Base-by-base conservation (phyloP, 1,140 invertebrate species). In the Apocrypta bakeri region DNA sequence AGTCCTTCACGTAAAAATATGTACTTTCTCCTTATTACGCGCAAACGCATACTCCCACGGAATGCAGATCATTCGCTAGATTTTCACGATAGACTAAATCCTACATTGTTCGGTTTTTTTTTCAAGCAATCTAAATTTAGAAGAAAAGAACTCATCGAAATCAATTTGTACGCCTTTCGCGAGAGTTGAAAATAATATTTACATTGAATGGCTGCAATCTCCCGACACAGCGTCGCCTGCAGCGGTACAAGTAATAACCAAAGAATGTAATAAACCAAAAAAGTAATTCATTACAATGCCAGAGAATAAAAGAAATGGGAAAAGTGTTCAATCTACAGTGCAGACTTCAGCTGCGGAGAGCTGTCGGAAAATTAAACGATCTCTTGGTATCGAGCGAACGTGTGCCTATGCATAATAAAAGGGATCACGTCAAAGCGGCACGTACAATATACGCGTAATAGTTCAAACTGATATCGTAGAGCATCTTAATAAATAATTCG, bases 361-460 rank as follows among this genome's bases (percentile, higher is more conserved):
- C n/a, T n/a, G 42, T 48, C 42, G 42, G 42, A 48, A 48, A 48
- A 48, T 12, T 6, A n/a, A 1, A 3, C 25, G 1, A 63, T 37
- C 17, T n/a, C n/a, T n/a, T n/a, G 29, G 7, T 68, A 78, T 68
- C 33, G 4, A 14, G 3, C 12, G 21, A 37, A 61, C 71, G 79
- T 80, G 79, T 17, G 24, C 14, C 0, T 73, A 73, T 73, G 79
- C 79, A 80, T 80, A 80, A 80, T 80, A 80, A 79, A 31, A 61
- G 25, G 8, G 61, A 25, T 2, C 68, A 17, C 68, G 12, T 17
- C 25, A 9, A 69, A 12, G 68, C 68, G 68, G 9, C 2, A 25
- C 61, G 25, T 24, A 24, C n/a, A 7, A 25, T n/a, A n/a, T n/a
- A n/a, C n/a, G n/a, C n/a, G n/a, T n/a, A 64, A 64, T 64, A 64